Conservation (phyloP, 2,797 vertebrate genomes). For the Oreortyx pictus region DNA sequence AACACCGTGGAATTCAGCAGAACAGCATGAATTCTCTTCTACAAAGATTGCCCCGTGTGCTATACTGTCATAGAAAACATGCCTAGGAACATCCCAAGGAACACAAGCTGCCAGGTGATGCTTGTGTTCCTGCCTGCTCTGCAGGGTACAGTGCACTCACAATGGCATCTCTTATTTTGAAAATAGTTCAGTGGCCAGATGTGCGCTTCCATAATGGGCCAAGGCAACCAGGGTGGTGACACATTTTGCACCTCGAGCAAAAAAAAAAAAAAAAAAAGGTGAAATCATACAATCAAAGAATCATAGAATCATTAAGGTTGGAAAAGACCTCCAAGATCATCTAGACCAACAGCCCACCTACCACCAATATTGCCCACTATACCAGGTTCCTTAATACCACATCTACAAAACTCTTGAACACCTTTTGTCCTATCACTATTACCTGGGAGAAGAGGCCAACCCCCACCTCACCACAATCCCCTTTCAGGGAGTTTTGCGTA, state of each 20-base stretch:
- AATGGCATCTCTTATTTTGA: background rate
- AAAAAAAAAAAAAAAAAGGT: background rate
- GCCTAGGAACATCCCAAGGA: background rate
- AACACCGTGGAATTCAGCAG: background rate
- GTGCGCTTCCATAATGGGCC: background rate
- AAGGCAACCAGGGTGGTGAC: background rate
- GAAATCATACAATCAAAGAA: background rate
- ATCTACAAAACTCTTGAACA: too few relatives aligned
- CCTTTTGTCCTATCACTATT: too few relatives aligned
- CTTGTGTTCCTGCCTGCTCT: background rate
- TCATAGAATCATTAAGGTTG: too few relatives aligned
- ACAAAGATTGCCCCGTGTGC: background rate
- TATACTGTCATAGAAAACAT: background rate
- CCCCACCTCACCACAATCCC: too few relatives aligned
- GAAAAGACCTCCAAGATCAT: too few relatives aligned
- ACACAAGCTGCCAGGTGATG: background rate
- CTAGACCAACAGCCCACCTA: too few relatives aligned
- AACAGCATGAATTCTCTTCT: background rate
- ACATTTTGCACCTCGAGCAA: background rate
- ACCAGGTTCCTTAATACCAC: too few relatives aligned
- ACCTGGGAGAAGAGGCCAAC: too few relatives aligned
- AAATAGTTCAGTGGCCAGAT: background rate
- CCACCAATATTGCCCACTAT: too few relatives aligned
- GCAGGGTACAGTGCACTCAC: background rate
- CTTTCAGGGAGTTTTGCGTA: background rate